Base-by-base conservation (phyloP, 2,113 vertebrate species). In the Halichoeres trimaculatus region DNA sequence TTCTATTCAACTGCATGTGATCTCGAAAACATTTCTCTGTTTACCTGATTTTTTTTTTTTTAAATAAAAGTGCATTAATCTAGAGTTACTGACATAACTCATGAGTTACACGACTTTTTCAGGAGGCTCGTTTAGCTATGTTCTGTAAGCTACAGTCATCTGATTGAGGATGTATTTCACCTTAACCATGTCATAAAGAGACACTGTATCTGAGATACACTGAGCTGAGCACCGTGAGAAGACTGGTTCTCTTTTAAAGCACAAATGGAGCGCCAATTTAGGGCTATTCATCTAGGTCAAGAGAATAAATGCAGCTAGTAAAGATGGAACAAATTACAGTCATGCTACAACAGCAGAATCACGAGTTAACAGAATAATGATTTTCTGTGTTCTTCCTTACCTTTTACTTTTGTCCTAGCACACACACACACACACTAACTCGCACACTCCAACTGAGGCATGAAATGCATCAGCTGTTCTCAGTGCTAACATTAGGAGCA, bases 271-370 rank as follows among this genome's bases (percentile, higher is more conserved):
- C 61, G 51, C 75, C 67, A 71, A 88, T 80, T 80, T 74, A 48
- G 73, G 76, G 70, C 66, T 73, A 84, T 86, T 84, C 80, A 88
- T 85, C 68, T 83, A 64, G 84, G 82, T 85, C 78, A 87, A 70
- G 75, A 80, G 74, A 84, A 87, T 87, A 76, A 85, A 84, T 74
- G 77, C 69, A 69, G 74, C 54, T 75, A 57, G 78, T 83, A 88
- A 73, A 53, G 58, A 76, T 13, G 47, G 74, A 60, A 78, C 63
- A 81, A 80, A 88, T 81, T 74, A 74, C 68, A 64, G 64, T 63
- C 60, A 75, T 74, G 70, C 45, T 40, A 81, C 26, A n/a, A 54
- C 70, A 81, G 70, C 78, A 73, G 55, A 83, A 77, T 66, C 62
- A 63, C 16, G 24, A 69, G 52, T 53, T 71, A 69, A 78, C 70